Base-by-base conservation (phyloP, 2,888 invertebrate species). In the Labia minor region DNA sequence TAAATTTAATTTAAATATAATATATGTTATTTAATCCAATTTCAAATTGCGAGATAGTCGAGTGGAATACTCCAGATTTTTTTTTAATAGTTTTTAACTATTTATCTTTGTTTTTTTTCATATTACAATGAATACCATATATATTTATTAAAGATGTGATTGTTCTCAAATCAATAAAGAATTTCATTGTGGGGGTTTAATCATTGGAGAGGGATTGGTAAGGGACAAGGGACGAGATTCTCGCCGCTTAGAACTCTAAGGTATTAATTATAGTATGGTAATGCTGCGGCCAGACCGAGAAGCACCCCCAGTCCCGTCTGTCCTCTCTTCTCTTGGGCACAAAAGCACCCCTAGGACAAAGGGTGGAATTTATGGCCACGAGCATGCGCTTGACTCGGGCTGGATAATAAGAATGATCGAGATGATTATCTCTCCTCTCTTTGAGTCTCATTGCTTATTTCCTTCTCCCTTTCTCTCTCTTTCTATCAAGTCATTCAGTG, bases 261-360 rank as follows among this genome's bases (percentile, higher is more conserved):
- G 49, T 49, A 49, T 49, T 49, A 49, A 49, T 49, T 49, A 49
- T 49, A 49, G n/a, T 49, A 49, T 49, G 49, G 49, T 49, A 49
- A 49, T 49, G 49, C 8, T 49, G 4, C n/a, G 49, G 49, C 49
- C 49, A 49, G 49, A 49, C 49, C 6, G 16, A 49, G 49, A 16
- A 49, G 6, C n/a, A n/a, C n/a, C n/a, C n/a, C n/a, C n/a, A n/a
- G n/a, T n/a, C n/a, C n/a, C n/a, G n/a, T 14, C 49, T 16, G 6
- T 49, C 49, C n/a, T 49, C 49, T 49, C 49, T 49, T 49, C 16
- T 49, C 6, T 26, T 26, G 49, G 49, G 49, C 49, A 49, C 49
- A 49, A 49, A 49, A 49, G 49, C n/a, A 16, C 49, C 49, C 16
- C 49, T 8, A 49, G 49, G 8, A 49, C 49, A 49, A 49, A 49